These are phyloP conservation scores for Sterrhoptilus dennistouni DNA, from an alignment of 2,113 vertebrate species.

Conservation along the genomic window DNA sequence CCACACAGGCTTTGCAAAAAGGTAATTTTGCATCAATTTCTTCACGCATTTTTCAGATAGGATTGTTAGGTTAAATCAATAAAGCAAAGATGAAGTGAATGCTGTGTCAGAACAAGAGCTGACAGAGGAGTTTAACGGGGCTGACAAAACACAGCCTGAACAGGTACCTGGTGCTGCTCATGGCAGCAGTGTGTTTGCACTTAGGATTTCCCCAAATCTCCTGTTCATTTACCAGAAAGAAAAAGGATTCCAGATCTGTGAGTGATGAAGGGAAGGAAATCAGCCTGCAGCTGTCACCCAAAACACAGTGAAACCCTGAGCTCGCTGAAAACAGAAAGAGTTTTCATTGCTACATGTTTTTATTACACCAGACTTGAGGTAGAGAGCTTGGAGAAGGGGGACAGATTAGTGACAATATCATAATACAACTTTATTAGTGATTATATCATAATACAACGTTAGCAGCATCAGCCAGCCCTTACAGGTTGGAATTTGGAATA, in stretches of 20 bases:
- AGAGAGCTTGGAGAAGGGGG: not conserved
- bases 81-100: not conserved
- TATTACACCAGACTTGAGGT: not conserved
- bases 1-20: not conserved
- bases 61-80: constrained; percentile 27
- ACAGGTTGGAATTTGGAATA: not conserved
- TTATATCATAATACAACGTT: not conserved
- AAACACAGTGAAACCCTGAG: not conserved
- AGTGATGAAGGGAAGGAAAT: not conserved
- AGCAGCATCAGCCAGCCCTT: not conserved
- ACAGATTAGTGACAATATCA: not conserved
- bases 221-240: not conserved
- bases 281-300: not conserved
- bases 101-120: not conserved
- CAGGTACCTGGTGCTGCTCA: not conserved
- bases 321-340: not conserved
- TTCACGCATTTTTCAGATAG: not conserved
- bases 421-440: not conserved
- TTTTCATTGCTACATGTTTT: not conserved
- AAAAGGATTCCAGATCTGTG: not conserved
- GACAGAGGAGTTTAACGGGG: not conserved
- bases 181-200: not conserved
- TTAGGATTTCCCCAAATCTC: not conserved
- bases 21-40: not conserved
- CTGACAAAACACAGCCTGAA: not conserved